phyloP scores from a whole-genome alignment of 1,140 invertebrate species.

The Hyposmocoma kahamanoa region DNA sequence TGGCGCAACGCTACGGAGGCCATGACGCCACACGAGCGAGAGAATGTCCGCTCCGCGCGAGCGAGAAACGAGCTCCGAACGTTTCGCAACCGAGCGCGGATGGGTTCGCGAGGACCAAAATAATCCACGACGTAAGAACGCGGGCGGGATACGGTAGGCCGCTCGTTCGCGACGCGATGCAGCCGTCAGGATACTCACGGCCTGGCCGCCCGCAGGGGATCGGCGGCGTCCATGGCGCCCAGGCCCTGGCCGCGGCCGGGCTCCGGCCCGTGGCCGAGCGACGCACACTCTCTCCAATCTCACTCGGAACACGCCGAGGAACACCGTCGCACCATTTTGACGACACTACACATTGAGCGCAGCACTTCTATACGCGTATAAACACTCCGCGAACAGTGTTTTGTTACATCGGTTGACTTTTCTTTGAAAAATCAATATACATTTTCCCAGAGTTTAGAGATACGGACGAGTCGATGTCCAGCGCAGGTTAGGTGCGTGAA shows the following conservation, averaged over 20 bases:
- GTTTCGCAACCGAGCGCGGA: slow-evolving; percentile 47
- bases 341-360: slow-evolving; percentile 64
- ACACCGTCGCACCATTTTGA: slow-evolving; percentile 66
- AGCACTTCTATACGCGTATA: slow-evolving; percentile 65
- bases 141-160: slow-evolving; percentile 27
- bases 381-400: slow-evolving; percentile 72
- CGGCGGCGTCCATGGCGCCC: slow-evolving; percentile 64
- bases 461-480: slow-evolving; percentile 75
- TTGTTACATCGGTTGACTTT: slow-evolving; percentile 74
- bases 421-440: slow-evolving; percentile 76
- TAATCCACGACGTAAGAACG: slow-evolving; percentile 52
- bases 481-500: slow-evolving; percentile 75
- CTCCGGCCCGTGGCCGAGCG: slow-evolving; percentile 62
- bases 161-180: not conserved
- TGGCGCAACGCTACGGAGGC: slow-evolving; percentile 67
- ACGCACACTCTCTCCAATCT: slow-evolving; percentile 66
- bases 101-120: slow-evolving; percentile 58
- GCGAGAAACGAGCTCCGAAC: slow-evolving; percentile 41
- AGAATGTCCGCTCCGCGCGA: slow-evolving; percentile 59
- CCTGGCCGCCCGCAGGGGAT: slow-evolving; percentile 63
- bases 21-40: slow-evolving; percentile 61
- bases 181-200: slow-evolving; percentile 55
- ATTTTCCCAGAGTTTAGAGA: slow-evolving; percentile 72
- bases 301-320: slow-evolving; percentile 64
- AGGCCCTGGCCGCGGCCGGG: slow-evolving; percentile 60